Evolutionary conservation across 1,140 invertebrate species (phyloP).

Genomic region (Lethrus apterus): DNA sequence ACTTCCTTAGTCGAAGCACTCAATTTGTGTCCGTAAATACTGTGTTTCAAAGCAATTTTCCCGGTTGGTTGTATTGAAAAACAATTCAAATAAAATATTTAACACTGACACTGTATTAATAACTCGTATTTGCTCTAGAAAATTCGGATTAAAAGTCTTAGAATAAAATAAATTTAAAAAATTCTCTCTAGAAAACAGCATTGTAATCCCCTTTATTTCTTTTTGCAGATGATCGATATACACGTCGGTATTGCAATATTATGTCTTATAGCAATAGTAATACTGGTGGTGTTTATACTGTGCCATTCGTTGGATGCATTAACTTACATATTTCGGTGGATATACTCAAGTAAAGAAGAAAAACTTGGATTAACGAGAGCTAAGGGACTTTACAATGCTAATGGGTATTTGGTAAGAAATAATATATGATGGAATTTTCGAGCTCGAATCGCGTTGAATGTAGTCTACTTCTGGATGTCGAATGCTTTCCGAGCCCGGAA

Average conservation of each 20-base stretch:
- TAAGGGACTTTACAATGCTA: conserved; percentile 51
- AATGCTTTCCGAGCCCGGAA: not conserved
- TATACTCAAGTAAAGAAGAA: conserved; percentile 53
- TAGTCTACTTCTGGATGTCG: not conserved
- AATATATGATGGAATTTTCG: not conserved
- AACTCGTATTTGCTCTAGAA: too few species aligned
- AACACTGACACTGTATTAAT: too few species aligned
- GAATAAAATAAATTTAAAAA: too few species aligned
- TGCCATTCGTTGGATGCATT: conserved; percentile 47
- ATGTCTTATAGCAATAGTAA: conserved; percentile 36
- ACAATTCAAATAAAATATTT: too few species aligned
- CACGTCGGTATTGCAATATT: conserved; percentile 39
- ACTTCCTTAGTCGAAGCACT: too few species aligned
- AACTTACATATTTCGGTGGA: conserved; percentile 49
- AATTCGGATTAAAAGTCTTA: too few species aligned
- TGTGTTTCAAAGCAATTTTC: too few species aligned
- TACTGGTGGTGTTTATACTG: conserved; percentile 40
- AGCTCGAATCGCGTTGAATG: too few species aligned
- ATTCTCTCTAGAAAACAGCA: too few species aligned
- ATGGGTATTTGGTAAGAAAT: conserved; percentile 53
- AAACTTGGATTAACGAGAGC: conserved; percentile 50
- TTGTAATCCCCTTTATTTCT: conserved; percentile 2
- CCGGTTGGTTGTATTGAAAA: too few species aligned
- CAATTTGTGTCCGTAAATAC: too few species aligned
- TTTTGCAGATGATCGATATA: conserved; percentile 37